Evolutionary conservation across 2,888 invertebrate species (phyloP).

Genomic region (Corbicula japonica): DNA sequence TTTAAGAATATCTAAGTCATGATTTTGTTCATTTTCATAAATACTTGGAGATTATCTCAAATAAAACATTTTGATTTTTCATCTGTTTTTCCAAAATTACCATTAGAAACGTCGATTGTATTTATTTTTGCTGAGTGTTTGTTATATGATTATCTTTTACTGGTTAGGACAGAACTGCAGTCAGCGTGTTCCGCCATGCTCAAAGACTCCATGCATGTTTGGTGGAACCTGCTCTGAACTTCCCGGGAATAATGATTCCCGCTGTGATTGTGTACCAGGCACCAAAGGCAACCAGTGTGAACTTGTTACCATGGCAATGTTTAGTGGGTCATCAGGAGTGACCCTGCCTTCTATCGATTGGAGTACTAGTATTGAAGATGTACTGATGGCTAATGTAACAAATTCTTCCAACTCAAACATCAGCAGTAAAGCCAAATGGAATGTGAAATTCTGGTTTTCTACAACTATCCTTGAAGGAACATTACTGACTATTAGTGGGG

Average conservation of each 20-base stretch:
- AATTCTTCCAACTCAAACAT: no score
- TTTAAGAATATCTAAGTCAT: no score
- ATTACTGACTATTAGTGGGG: constrained; percentile 77
- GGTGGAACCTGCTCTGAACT: constrained; percentile 97
- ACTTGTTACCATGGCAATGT: constrained; percentile 76
- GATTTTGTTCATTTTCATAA: no score
- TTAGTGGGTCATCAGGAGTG: constrained; percentile 73
- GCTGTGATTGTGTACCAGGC: constrained; percentile 79
- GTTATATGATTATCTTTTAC: no score
- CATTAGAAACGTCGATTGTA: no score
- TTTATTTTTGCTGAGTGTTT: no score
- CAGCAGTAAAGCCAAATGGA: no score
- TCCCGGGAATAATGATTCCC: constrained; percentile 90
- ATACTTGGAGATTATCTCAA: no score
- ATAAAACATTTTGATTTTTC: no score
- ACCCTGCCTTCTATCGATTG: constrained; percentile 65
- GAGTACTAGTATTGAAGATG: no score
- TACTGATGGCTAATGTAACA: no score
- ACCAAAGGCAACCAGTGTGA: constrained; percentile 77
- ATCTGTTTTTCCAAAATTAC: no score
- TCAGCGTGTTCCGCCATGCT: constrained; percentile 71
- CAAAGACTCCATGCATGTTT: constrained; percentile 93
- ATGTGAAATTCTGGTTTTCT: constrained; percentile 72
- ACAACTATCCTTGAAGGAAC: constrained; percentile 77
- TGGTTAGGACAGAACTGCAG: constrained; percentile 69